phyloP scores from a whole-genome alignment of 2,113 vertebrate species.

The Seriola aureovittata region DNA sequence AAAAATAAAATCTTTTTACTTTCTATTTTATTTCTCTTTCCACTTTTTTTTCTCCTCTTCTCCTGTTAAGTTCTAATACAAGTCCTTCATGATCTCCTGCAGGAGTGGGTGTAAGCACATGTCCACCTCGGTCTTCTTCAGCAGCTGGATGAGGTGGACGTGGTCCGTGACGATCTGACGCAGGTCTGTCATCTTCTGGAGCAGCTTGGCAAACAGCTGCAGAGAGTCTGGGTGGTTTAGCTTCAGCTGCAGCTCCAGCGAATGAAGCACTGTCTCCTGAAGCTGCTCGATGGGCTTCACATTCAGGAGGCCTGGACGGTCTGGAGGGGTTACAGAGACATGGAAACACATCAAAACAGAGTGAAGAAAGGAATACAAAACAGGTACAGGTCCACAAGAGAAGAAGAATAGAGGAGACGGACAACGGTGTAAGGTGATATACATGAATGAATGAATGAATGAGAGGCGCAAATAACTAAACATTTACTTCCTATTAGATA shows the following conservation, averaged over 20 bases:
- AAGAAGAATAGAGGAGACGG: neutral
- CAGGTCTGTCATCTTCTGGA: constrained; percentile 99
- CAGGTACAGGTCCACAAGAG: neutral
- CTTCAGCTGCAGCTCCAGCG: constrained; percentile 97
- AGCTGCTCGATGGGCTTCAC: constrained; percentile 98
- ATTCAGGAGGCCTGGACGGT: constrained; percentile 96
- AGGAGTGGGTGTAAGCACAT: constrained; percentile 96
- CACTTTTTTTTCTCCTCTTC: neutral
- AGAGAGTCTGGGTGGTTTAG: constrained; percentile 95
- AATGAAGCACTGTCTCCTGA: constrained; percentile 95
- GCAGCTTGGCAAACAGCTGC: constrained; percentile 97
- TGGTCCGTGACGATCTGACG: constrained; percentile 97
- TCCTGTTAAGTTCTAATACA: constrained; percentile 87
- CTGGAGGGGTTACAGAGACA: constrained; percentile 75
- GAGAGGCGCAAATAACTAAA: neutral
- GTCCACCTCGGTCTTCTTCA: constrained; percentile 96
- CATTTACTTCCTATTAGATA: neutral
- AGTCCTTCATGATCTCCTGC: constrained; percentile 98
- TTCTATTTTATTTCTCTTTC: neutral
- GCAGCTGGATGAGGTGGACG: constrained; percentile 93
- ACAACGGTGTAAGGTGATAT: neutral
- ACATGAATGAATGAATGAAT: neutral
- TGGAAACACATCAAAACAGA: constrained; percentile 3
- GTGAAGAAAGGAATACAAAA: neutral
- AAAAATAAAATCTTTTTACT: constrained; percentile 38